Conservation (phyloP, 1,140 invertebrate species). For the Acarapis woodi region DNA sequence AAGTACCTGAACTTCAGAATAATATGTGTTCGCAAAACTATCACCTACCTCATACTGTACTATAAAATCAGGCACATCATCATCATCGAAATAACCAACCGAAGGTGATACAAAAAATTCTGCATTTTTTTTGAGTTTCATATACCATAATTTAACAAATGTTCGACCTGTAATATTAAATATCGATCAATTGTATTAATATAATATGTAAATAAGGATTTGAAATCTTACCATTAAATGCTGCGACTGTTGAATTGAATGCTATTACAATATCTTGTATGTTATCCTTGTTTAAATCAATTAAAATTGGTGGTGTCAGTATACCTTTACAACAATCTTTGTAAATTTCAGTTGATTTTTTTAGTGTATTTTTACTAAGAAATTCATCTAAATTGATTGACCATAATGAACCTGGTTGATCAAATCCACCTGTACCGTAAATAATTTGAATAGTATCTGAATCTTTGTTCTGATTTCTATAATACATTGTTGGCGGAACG, state of each 20-base stretch:
- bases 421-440: slow-evolving; percentile 41
- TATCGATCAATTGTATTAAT: slow-evolving; percentile 36
- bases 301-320: slow-evolving; percentile 33
- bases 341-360: slow-evolving; percentile 3
- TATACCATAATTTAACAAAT: too few relatives aligned
- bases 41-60: slow-evolving; percentile 43
- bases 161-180: slow-evolving; percentile 27
- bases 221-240: slow-evolving; percentile 36
- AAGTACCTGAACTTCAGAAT: slow-evolving; percentile 32
- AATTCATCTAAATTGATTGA: slow-evolving; percentile 26
- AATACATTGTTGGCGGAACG: too few relatives aligned
- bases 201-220: too few relatives aligned
- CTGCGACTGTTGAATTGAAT: slow-evolving; percentile 39
- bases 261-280: slow-evolving; percentile 39
- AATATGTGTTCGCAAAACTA: slow-evolving; percentile 41
- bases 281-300: slow-evolving; percentile 40
- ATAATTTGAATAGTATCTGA: slow-evolving; percentile 28
- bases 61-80: slow-evolving; percentile 48
- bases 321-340: slow-evolving; percentile 16
- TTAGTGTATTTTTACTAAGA: slow-evolving; percentile 21
- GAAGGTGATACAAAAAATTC: slow-evolving; percentile 32
- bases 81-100: slow-evolving; percentile 47
- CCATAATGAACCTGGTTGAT: slow-evolving; percentile 36
- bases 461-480: too few relatives aligned
- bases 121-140: too few relatives aligned